Percentiles rank a stretch among this genome's conserved stretches.
Conservation (phyloP, 2,113 vertebrate genomes). For the Fulmarus glacialis region DNA sequence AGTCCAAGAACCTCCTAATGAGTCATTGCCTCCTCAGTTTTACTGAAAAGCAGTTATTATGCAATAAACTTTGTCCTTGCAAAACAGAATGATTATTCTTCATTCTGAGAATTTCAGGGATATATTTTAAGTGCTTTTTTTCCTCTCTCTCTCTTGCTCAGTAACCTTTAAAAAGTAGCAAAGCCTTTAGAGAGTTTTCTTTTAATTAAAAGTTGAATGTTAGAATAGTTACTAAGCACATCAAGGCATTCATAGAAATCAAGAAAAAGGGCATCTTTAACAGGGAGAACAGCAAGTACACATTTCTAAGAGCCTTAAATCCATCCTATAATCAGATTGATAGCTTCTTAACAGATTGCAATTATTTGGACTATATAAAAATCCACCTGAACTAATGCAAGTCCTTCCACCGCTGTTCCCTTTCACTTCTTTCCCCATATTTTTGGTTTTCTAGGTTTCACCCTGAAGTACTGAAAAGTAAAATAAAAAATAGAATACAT, state of each 20-base stretch:
- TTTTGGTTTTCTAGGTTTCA: not conserved
- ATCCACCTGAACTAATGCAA: not conserved
- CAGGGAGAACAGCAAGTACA: not conserved
- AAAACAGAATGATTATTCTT: not conserved
- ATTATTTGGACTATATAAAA: not conserved
- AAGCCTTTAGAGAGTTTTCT: not conserved
- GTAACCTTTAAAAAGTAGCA: not conserved
- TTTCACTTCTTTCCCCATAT: not conserved
- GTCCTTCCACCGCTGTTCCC: not conserved
- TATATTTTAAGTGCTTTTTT: not conserved
- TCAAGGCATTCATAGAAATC: not conserved
- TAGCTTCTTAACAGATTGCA: not conserved
- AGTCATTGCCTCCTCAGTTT: not conserved
- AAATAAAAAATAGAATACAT: not conserved
- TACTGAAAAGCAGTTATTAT: not conserved
- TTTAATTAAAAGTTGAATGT: not conserved
- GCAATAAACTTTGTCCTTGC: not conserved
- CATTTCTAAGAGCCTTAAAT: not conserved
- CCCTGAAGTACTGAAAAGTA: not conserved
- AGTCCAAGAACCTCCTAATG: not conserved
- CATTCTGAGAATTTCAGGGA: not conserved
- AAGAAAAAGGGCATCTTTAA: not conserved
- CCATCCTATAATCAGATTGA: accelerated
- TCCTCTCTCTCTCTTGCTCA: not conserved
- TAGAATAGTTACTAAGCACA: not conserved